phyloP scores from a whole-genome alignment of 1,140 invertebrate species.

The Drosophila ficusphila region DNA sequence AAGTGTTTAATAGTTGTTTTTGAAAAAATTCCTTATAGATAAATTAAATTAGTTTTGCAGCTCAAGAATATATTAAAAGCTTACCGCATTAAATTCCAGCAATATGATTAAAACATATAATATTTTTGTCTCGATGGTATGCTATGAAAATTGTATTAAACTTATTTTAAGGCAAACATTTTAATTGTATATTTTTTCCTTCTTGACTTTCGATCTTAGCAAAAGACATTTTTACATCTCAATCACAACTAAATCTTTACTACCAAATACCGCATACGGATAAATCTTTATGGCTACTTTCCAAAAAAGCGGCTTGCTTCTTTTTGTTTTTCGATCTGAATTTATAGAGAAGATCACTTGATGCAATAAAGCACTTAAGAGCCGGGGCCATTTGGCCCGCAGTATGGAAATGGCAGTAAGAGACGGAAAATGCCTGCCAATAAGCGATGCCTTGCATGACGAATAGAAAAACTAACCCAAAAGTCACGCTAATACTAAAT shows the following conservation, averaged over 20 bases:
- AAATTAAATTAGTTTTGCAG: too few relatives aligned
- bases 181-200: too few relatives aligned
- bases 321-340: constrained; percentile 21
- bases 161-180: too few relatives aligned
- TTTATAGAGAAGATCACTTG: constrained; percentile 76
- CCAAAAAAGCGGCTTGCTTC: neutral
- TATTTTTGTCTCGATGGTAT: too few relatives aligned
- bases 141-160: too few relatives aligned
- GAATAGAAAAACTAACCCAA: constrained; percentile 82
- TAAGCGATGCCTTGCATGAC: constrained; percentile 79
- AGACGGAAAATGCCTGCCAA: constrained; percentile 41
- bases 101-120: too few relatives aligned
- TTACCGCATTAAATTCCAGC: too few relatives aligned
- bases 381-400: constrained; percentile 53
- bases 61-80: too few relatives aligned
- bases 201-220: neutral
- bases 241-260: neutral
- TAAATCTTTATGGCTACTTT: constrained; percentile 28
- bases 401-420: constrained; percentile 35
- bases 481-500: constrained; percentile 82
- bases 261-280: constrained; percentile 9
- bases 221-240: neutral
- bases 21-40: too few relatives aligned
- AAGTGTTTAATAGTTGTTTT: too few relatives aligned
- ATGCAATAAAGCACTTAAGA: constrained; percentile 75